These are phyloP conservation scores for Brachionus plicatilis DNA, from an alignment of 1,140 invertebrate genomes.

Conservation along the genomic window DNA sequence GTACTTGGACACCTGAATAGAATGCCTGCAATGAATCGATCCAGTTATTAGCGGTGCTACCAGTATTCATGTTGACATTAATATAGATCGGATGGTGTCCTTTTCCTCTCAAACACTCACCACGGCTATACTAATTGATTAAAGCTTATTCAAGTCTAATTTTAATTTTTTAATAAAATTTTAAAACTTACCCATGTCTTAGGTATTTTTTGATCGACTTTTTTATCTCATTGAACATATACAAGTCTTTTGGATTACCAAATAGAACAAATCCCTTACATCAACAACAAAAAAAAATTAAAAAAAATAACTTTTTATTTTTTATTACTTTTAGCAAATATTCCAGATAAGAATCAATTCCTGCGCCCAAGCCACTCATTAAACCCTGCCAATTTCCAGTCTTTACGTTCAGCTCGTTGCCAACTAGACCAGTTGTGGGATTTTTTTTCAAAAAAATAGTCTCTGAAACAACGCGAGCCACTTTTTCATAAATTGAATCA, in stretches of 20 bases:
- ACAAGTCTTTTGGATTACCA: not conserved
- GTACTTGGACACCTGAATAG: constrained; percentile 63
- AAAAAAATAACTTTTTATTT: not conserved
- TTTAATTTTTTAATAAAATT: constrained; percentile 40
- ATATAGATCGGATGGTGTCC: constrained; percentile 67
- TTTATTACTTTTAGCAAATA: constrained; percentile 65
- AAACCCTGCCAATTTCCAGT: constrained; percentile 59
- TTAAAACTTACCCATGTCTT: not conserved
- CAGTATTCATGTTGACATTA: constrained; percentile 68
- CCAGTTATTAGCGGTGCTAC: constrained; percentile 63
- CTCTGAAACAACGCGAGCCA: constrained; percentile 60
- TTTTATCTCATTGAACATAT: not conserved
- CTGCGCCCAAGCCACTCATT: constrained; percentile 65
- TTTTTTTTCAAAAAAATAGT: constrained; percentile 61
- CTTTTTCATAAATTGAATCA: constrained; percentile 63
- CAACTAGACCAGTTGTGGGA: constrained; percentile 63
- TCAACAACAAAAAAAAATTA: not conserved
- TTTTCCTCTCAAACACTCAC: constrained; percentile 61
- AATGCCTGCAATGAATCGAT: constrained; percentile 66
- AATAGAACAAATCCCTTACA: constrained; percentile 1
- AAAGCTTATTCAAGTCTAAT: not conserved
- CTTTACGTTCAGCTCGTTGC: constrained; percentile 43
- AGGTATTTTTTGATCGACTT: constrained; percentile 9
- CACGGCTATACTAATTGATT: constrained; percentile 50
- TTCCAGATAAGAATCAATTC: constrained; percentile 67